Percentiles rank a stretch among this genome's conserved stretches.
Evolutionary conservation across 2,888 invertebrate genomes (phyloP).

Genomic region (Drosophila cognata): DNA sequence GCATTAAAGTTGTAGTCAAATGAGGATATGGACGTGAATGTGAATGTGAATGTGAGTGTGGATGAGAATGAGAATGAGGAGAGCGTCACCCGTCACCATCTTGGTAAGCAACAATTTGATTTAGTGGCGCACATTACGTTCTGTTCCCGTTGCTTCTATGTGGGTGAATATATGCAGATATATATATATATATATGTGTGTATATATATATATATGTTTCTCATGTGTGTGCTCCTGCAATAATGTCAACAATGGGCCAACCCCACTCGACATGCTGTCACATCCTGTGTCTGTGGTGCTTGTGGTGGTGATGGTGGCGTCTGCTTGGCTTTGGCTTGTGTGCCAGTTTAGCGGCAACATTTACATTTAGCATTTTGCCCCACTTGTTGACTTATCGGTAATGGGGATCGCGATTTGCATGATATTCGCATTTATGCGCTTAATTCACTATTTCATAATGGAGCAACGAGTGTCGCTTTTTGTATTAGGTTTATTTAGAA

Average conservation of each 20-base stretch:
- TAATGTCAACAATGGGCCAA: slow-evolving; percentile 76
- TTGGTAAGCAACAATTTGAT: slow-evolving; percentile 68
- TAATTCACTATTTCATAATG: slow-evolving; percentile 79
- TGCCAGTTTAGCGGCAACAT: slow-evolving; percentile 60
- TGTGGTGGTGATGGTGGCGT: slow-evolving; percentile 10
- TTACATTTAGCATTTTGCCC: slow-evolving; percentile 73
- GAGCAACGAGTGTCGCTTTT: slow-evolving; percentile 28
- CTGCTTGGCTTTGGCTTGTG: slow-evolving; percentile 33
- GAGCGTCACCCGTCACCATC: slow-evolving; percentile 42
- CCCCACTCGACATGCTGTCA: slow-evolving; percentile 58
- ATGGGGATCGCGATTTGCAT: slow-evolving; percentile 70
- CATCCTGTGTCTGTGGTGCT: slow-evolving; percentile 55
- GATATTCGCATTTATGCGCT: slow-evolving; percentile 73
- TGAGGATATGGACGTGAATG: slow-evolving; percentile 47
- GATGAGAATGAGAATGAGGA: slow-evolving; percentile 4
- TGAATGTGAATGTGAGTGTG: slow-evolving; percentile 19
- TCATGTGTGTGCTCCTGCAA: slow-evolving; percentile 49
- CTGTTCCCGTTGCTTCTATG: slow-evolving; percentile 27
- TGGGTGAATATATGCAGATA: slow-evolving; percentile 24
- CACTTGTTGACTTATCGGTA: slow-evolving; percentile 69
- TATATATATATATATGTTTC: background rate
- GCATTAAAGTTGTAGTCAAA: slow-evolving; percentile 77
- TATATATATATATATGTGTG: background rate
- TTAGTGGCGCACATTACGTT: slow-evolving; percentile 65
- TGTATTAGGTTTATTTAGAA: slow-evolving; percentile 16